Evolutionary conservation across 2,888 invertebrate genomes (phyloP), one percentile per base, ranked within the genome.

Genomic region (Meteorus cinctellus): DNA sequence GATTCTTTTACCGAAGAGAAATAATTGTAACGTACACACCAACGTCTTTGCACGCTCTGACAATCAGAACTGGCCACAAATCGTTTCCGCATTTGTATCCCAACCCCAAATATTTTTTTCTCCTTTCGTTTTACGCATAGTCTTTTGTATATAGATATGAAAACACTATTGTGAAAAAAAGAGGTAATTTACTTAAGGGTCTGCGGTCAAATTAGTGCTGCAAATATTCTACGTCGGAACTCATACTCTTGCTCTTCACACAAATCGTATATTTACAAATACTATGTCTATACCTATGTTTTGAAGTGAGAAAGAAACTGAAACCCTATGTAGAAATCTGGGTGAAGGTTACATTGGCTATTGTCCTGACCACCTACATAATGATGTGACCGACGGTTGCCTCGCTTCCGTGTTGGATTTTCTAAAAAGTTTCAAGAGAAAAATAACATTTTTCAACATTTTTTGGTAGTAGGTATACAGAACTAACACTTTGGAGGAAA

Each of bases 161-260:
- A 70, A 45, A 45, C 12, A 45, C 31, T 4, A 45, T 31, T 59
- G 55, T 24, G 67, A 41, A 63, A 34, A 41, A 65, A 70, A 67
- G 48, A 5, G 55, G 36, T 62, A 31, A 66, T 14, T 66, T 70
- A 82, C 81, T 79, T 85, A 86, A 83, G 84, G 81, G 76, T 16
- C 82, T 86, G 88, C 78, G 88, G 87, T 85, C 81, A 76, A 66
- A 77, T 66, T 84, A 83, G 86, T 86, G 85, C 82, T 85, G 84
- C 83, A 86, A 86, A 84, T 80, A 80, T 81, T 81, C 59, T 27
- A 66, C 60, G 24, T 60, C 76, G 78, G 77, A 74, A 74, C 76
- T 51, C 79, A 81, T 80, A 66, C 60, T 31, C 48, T 45, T 19
- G n/a, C 60, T 36, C 24, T 62, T 51, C 48, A 59, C 75, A 76